Base-by-base conservation (phyloP, 2,797 vertebrate genomes). In the Lutjanus campechanus region DNA sequence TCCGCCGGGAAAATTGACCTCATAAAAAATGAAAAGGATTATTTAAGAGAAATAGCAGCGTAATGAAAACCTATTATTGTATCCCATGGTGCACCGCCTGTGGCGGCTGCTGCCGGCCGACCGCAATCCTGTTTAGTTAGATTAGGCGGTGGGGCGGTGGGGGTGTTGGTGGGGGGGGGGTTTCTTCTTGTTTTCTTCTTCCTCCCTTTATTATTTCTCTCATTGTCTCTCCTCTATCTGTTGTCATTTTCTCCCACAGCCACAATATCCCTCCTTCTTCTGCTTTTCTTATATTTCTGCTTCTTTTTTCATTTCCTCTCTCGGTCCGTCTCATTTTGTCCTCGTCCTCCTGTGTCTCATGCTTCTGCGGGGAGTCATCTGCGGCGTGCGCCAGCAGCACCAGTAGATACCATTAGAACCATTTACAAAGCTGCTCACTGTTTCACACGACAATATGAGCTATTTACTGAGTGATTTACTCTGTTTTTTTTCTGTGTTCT, bases 1-100 rank as follows among this genome's bases (percentile, higher is more conserved):
- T 85, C 83, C 46, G 3, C 75, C 7, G 79, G 90, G 89, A 91
- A 93, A 92, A 94, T 92, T 88, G 92, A 93, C 92, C 92, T 94
- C 94, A 94, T 96, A 91, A 95, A 95, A 95, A 93, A 95, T 94
- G 84, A 91, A 95, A 92, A 90, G 91, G 89, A 91, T 95, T 95
- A 95, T 95, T 96, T 95, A 93, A 95, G 92, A 95, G 91, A 92
- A 95, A 93, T 86, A 73, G 92, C 90, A 60, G 77, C 78, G 67
- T 94, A 95, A 95, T 95, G 93, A 94, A 95, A 95, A 88, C 91
- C 90, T 87, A 89, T 95, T 93, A 94, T 91, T 92, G 87, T 91
- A 75, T 94, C 93, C 91, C 83, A 74, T 41, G 76, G 88, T 87
- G 91, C 87, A 53, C 69, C 43, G 91, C 88, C 85, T 73, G 88